phyloP scores from a whole-genome alignment of 2,888 invertebrate genomes.

The Nezara viridula region DNA sequence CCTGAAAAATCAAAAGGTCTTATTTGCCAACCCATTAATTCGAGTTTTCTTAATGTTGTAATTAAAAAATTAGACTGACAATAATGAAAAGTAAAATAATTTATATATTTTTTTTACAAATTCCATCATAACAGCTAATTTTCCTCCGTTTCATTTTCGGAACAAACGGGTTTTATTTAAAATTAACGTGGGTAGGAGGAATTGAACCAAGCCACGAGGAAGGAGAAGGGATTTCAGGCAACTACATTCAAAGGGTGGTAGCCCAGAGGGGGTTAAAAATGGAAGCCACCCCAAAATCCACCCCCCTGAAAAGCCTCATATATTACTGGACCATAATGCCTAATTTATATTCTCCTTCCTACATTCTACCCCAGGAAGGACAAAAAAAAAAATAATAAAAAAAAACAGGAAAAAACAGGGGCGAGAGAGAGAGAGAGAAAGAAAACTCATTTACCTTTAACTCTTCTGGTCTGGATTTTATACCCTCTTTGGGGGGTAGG shows the following conservation, averaged over 20 bases:
- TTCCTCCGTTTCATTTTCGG: background rate
- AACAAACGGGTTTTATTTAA: background rate
- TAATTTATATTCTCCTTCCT: constrained; percentile 58
- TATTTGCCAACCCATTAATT: no score
- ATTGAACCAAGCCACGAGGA: constrained; percentile 35
- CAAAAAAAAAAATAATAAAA: background rate
- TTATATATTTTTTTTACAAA: no score
- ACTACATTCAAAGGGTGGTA: constrained; percentile 52
- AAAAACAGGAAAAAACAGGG: background rate
- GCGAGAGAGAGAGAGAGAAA: constrained; percentile 10
- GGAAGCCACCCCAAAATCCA: constrained; percentile 52
- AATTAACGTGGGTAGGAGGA: constrained; percentile 11
- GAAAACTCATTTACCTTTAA: constrained; percentile 38
- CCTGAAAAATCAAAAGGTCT: no score
- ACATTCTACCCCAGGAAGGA: constrained; percentile 19
- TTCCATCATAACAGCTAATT: background rate
- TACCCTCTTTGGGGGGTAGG: background rate
- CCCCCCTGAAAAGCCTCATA: constrained; percentile 54
- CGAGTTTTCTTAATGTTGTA: no score
- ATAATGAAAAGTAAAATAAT: no score
- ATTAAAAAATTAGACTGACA: no score
- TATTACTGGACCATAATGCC: constrained; percentile 56
- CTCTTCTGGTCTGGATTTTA: constrained; percentile 23
- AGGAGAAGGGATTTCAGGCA: constrained; percentile 46
- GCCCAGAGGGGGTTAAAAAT: constrained; percentile 51